phyloP scores from a whole-genome alignment of 2,797 vertebrate genomes.

The Podarcis lilfordi region DNA sequence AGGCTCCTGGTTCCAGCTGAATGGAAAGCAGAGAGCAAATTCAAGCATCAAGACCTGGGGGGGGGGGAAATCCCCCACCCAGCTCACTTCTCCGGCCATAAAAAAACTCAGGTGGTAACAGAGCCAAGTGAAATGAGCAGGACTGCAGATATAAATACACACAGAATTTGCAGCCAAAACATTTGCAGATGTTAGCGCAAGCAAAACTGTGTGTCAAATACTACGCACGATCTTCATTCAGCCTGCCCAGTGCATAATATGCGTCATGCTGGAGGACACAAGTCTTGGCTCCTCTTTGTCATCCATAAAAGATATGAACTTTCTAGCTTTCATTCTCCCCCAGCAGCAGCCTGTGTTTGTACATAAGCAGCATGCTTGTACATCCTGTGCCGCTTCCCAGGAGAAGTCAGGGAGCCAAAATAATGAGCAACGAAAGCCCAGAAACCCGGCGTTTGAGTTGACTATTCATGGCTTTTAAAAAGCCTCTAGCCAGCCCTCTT shows the following conservation, averaged over 20 bases:
- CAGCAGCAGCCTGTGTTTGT: conserved; percentile 60
- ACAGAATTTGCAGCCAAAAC: neutral
- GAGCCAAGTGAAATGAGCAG: conserved; percentile 11
- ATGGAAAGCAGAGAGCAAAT: neutral
- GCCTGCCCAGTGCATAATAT: conserved; percentile 7
- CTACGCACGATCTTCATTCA: conserved; percentile 46
- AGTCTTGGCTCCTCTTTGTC: conserved; percentile 44
- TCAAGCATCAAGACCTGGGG: neutral
- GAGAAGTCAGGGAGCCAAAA: conserved; percentile 64
- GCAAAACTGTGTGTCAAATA: conserved; percentile 31
- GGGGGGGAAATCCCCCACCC: neutral
- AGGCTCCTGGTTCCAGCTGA: neutral
- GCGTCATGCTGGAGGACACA: conserved; percentile 30
- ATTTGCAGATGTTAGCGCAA: conserved; percentile 42
- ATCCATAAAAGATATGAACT: conserved; percentile 58
- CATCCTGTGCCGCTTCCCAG: conserved; percentile 57
- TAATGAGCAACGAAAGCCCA: conserved; percentile 55
- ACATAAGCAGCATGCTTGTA: conserved; percentile 61
- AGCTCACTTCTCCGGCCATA: neutral
- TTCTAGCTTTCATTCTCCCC: conserved; percentile 21
- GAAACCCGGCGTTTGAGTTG: conserved; percentile 35
- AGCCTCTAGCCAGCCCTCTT: conserved; percentile 41
- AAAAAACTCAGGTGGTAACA: neutral
- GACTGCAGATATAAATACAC: neutral
- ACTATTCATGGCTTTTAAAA: conserved; percentile 53